Conservation (phyloP, 2,113 vertebrate genomes). For the Thunnus thynnus region DNA sequence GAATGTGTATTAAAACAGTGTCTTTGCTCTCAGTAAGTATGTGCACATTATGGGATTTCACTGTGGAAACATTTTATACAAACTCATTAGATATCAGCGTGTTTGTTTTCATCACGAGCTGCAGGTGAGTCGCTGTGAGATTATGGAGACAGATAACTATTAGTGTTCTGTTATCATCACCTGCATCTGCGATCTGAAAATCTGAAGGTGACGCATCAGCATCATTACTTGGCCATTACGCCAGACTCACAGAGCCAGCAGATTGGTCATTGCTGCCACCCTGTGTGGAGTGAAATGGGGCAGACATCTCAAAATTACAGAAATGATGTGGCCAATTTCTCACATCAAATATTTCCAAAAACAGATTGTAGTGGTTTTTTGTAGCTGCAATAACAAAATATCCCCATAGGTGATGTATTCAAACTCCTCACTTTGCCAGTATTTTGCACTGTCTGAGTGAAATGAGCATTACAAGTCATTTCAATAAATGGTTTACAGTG, state of each 20-base stretch:
- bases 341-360: background rate
- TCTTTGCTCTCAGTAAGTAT: constrained; percentile 10
- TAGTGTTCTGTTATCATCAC: constrained; percentile 45
- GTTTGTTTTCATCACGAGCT: constrained; percentile 33
- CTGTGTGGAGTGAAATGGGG: constrained; percentile 33
- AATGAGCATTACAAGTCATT: background rate
- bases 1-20: background rate
- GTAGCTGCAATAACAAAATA: background rate
- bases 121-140: constrained; percentile 41
- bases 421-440: background rate
- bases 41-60: constrained; percentile 12
- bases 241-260: constrained; percentile 24
- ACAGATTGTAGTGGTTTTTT: background rate
- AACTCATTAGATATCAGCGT: constrained; percentile 16
- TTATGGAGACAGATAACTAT: constrained; percentile 18
- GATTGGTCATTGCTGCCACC: constrained; percentile 21
- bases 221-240: constrained; percentile 43
- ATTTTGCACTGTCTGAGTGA: background rate
- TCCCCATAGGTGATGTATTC: background rate
- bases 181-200: constrained; percentile 30
- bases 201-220: constrained; percentile 27
- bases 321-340: constrained; percentile 17
- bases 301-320: background rate
- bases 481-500: background rate
- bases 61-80: constrained; percentile 3